A percentile compares a stretch with the other conserved stretches of the same genome.
Evolutionary conservation across 2,797 vertebrate genomes (phyloP).

Genomic region (Podargus strigoides): DNA sequence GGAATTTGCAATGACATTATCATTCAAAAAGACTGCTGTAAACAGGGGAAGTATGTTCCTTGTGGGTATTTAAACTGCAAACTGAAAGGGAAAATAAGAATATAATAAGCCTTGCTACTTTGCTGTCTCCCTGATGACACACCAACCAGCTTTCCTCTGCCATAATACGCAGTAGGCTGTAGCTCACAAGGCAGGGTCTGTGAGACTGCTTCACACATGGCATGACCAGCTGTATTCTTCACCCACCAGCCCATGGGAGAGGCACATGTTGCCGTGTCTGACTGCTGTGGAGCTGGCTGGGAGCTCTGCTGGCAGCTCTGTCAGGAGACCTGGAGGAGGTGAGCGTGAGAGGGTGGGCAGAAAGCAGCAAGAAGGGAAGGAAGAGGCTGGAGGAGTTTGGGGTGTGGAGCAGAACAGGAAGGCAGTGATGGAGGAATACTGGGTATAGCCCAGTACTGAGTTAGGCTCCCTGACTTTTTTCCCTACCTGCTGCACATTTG

Average conservation of each 20-base stretch:
- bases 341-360: not conserved
- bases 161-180: not conserved
- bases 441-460: not conserved
- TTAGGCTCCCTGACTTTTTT: not conserved
- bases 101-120: not conserved
- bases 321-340: not conserved
- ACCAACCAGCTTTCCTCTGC: not conserved
- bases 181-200: not conserved
- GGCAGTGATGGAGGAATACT: not conserved
- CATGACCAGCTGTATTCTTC: not conserved
- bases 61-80: not conserved
- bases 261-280: not conserved
- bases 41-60: not conserved
- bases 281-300: not conserved
- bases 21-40: not conserved
- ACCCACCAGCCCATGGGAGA: not conserved
- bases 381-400: not conserved
- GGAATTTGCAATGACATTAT: not conserved
- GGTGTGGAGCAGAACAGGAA: not conserved
- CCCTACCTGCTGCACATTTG: not conserved
- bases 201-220: not conserved
- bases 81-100: constrained; percentile 17
- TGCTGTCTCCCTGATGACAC: not conserved
- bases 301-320: not conserved
- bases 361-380: not conserved